phyloP scores from a whole-genome alignment of 2,797 vertebrate species.

The Ara ararauna region DNA sequence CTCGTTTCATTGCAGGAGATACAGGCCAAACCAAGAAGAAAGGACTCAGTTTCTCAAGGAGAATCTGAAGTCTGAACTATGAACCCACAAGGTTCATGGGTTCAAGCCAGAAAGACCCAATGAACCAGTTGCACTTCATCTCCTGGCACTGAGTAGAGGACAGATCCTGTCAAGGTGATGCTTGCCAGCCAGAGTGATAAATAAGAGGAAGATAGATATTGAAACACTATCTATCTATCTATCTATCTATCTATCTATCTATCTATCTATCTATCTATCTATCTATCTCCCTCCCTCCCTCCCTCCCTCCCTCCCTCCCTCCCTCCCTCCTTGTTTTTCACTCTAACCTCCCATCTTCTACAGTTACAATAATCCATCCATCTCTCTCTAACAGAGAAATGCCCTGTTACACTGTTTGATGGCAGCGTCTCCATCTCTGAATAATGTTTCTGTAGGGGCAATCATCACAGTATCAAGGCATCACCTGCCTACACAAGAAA shows the following conservation, averaged over 20 bases:
- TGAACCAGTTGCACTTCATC: rapidly evolving
- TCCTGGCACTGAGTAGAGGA: neutral
- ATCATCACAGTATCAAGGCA: neutral
- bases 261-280: too few relatives aligned
- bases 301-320: neutral
- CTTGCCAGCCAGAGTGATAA: neutral
- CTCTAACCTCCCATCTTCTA: neutral
- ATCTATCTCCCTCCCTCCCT: too few relatives aligned
- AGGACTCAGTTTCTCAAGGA: neutral
- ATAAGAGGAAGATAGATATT: neutral
- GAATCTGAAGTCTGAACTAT: neutral
- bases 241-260: neutral
- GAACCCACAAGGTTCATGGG: neutral
- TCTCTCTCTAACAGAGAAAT: neutral
- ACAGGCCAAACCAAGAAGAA: neutral
- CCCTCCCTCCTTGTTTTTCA: neutral
- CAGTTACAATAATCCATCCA: neutral
- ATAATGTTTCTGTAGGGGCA: neutral
- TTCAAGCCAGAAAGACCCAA: neutral
- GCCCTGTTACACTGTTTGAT: neutral
- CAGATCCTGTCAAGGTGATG: neutral
- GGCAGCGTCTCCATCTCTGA: neutral
- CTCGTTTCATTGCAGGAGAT: neutral
- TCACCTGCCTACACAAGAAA: neutral
- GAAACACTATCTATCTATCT: neutral